Base-by-base conservation (phyloP, 2,888 invertebrate genomes). In the Drosophila setosimentum region DNA sequence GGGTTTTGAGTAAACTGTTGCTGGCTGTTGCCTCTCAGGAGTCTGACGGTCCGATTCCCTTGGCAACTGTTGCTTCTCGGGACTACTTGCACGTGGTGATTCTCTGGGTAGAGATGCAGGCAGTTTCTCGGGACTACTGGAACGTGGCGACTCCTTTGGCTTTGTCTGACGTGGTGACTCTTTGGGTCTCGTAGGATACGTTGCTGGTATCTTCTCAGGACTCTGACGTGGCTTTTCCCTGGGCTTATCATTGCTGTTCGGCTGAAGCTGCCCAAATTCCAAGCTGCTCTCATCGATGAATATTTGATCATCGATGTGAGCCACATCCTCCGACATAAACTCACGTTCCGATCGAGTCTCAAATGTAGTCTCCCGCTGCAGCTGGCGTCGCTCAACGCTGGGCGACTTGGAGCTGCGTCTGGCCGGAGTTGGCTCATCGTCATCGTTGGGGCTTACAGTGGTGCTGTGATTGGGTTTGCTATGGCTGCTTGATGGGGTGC, bases 361-460 rank as follows among this genome's bases (percentile, higher is more conserved):
- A 48, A 91, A 87, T 27, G 83, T 89, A 4, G 82, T 82, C 63
- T 92, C 89, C 48, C 90, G 82, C 68, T 80, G 76, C 54, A 87
- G 78, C 48, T 84, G 79, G 49, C 83, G 87, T 78, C 84, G 82
- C 58, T 89, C 89, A 64, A 83, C 73, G 69, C 73, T 87, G 3
- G 83, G 80, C 33, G 86, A 78, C 61, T 87, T 87, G 53, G 89
- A 80, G 60, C 73, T 89, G 21, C 81, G 81, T 51, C 77, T 75
- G 27, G 55, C 65, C 33, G 65, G 64, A 11, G 32, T 64, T 3
- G 68, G 82, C 59, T 76, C 54, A 32, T 58, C 55, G 13, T 67
- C 67, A 3, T 73, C 48, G 50, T 62, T 45, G 49, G 51, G 58
- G 29, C n/a, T 37, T 49, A 27, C 37, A 45, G 57, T 71, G 63